These are phyloP conservation scores for Pachycephus smyrnensis DNA, from an alignment of 2,888 invertebrate species.

Conservation along the genomic window DNA sequence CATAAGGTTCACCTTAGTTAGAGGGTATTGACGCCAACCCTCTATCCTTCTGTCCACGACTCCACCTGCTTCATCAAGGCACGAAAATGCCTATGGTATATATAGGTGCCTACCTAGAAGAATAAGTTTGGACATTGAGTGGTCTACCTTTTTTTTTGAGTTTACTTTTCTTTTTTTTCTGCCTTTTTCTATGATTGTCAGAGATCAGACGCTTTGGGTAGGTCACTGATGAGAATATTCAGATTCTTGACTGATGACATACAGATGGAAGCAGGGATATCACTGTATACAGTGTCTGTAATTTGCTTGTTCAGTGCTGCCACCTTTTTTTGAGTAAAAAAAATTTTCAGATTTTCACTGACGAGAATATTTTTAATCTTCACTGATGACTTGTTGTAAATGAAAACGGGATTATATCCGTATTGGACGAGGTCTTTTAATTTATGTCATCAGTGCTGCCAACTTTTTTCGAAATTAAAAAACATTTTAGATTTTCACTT, in stretches of 20 bases:
- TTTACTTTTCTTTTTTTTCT: not conserved
- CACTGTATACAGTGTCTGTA: not conserved
- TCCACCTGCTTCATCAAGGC: slow-evolving; percentile 33
- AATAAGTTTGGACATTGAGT: not conserved
- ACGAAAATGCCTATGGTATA: not conserved
- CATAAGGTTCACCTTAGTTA: slow-evolving; percentile 41
- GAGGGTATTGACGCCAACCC: slow-evolving; percentile 43
- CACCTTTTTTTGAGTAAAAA: not conserved
- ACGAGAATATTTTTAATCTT: too few relatives aligned
- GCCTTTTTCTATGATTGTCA: not conserved
- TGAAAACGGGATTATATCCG: too few relatives aligned
- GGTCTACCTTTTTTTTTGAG: not conserved
- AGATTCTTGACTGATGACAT: not conserved
- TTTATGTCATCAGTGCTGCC: too few relatives aligned
- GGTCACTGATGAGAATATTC: not conserved
- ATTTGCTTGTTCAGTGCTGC: not conserved
- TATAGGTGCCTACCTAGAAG: not conserved
- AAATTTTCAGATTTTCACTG: too few relatives aligned
- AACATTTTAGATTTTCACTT: too few relatives aligned
- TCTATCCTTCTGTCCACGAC: not conserved
- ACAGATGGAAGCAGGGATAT: not conserved
- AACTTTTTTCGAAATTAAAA: too few relatives aligned
- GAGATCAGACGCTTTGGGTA: not conserved
- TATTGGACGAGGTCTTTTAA: too few relatives aligned
- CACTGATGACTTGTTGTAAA: too few relatives aligned